phyloP scores from a whole-genome alignment of 2,113 vertebrate species.

The Xiphophorus couchianus region DNA sequence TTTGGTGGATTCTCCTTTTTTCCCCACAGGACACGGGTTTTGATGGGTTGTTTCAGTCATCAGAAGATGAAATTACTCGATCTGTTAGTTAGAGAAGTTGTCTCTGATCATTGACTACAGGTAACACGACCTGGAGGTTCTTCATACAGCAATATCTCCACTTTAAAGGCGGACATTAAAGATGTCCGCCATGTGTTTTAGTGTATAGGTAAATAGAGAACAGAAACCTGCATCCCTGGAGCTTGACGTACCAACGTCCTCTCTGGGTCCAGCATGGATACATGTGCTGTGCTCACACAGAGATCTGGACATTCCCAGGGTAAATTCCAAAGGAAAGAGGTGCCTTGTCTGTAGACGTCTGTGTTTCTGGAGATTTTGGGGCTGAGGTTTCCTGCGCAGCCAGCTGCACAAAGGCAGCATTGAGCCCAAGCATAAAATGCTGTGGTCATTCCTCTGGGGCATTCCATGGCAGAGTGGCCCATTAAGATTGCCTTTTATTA shows the following conservation, averaged over 20 bases:
- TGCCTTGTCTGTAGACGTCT: constrained; percentile 45
- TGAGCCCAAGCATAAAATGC: constrained; percentile 61
- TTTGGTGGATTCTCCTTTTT: background rate
- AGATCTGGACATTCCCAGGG: constrained; percentile 28
- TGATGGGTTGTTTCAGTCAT: background rate
- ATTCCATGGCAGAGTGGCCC: constrained; percentile 51
- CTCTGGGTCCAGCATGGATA: background rate
- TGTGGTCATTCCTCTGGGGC: constrained; percentile 60
- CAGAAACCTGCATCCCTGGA: background rate
- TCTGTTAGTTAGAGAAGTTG: too few species aligned
- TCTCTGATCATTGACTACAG: too few species aligned
- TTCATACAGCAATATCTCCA: background rate
- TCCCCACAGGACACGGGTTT: background rate
- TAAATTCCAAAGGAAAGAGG: constrained; percentile 62
- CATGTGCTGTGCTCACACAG: background rate
- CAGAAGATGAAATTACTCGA: background rate
- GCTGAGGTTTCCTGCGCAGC: constrained; percentile 60
- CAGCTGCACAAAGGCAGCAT: constrained; percentile 69
- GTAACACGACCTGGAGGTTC: background rate
- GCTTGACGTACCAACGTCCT: background rate
- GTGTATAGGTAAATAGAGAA: background rate
- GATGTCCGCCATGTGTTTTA: background rate
- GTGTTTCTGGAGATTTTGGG: constrained; percentile 53
- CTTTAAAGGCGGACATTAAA: background rate
- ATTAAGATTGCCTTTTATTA: constrained; percentile 49